phyloP scores from a whole-genome alignment of 1,140 invertebrate species.

The Pararge aegeria region DNA sequence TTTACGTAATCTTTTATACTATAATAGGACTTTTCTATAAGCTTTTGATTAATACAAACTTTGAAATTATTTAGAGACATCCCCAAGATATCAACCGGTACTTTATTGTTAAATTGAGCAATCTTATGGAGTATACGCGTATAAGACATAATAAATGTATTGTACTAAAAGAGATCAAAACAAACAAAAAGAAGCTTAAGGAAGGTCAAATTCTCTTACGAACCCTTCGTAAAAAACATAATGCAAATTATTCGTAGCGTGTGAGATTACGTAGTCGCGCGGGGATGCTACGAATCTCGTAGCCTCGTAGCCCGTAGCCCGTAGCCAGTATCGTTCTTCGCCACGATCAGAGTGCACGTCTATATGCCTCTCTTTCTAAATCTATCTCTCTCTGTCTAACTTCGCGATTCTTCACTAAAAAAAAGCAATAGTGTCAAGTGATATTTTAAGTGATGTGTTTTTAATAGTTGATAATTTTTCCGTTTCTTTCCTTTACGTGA shows the following conservation, averaged over 20 bases:
- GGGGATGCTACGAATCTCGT: conserved; percentile 39
- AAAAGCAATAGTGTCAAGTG: conserved; percentile 42
- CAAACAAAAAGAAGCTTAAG: background rate
- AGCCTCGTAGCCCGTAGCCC: conserved; percentile 36
- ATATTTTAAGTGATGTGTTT: conserved; percentile 31
- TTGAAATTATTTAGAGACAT: too few relatives aligned
- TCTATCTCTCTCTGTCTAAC: conserved; percentile 44
- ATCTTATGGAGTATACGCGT: too few relatives aligned
- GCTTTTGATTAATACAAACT: too few relatives aligned
- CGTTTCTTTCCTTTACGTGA: conserved; percentile 16
- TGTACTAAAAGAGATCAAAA: background rate
- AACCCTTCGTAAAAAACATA: conserved; percentile 6
- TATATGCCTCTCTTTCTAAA: conserved; percentile 40
- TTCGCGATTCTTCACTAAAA: conserved; percentile 36
- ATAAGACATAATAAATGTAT: too few relatives aligned
- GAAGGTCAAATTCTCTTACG: background rate
- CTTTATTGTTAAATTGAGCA: too few relatives aligned
- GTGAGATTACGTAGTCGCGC: conserved; percentile 35
- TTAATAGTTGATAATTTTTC: conserved; percentile 24
- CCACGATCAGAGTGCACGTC: conserved; percentile 36
- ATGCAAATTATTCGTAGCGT: conserved; percentile 23
- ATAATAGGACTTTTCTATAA: too few relatives aligned
- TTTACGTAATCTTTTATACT: too few relatives aligned
- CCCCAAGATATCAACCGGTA: too few relatives aligned
- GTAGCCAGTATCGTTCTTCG: conserved; percentile 41